A percentile compares a stretch with the other conserved stretches of the same genome.
These are phyloP conservation scores for Pogonocichla stellata DNA, from an alignment of 2,113 vertebrate genomes.

Conservation along the genomic window DNA sequence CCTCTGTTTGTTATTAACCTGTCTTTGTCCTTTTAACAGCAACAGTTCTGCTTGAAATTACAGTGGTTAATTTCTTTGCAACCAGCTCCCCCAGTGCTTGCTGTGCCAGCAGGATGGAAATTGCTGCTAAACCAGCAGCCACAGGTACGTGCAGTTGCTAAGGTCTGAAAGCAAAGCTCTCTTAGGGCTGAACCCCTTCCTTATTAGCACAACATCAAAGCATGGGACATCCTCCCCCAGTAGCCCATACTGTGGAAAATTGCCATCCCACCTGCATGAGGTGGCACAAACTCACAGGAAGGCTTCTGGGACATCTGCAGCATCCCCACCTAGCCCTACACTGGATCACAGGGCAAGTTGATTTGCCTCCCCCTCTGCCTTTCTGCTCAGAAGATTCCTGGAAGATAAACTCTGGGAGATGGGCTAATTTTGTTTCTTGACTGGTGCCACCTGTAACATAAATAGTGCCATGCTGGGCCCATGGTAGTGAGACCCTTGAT, in stretches of 20 bases:
- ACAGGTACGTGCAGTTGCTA: not conserved
- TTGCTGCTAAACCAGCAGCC: not conserved
- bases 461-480: not conserved
- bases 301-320: not conserved
- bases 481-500: rapidly evolving
- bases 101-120: not conserved
- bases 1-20: not conserved
- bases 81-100: not conserved
- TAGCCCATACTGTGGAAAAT: not conserved
- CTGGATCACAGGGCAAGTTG: rapidly evolving
- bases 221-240: not conserved
- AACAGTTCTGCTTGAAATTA: not conserved
- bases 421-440: not conserved
- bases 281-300: not conserved
- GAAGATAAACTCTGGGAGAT: not conserved
- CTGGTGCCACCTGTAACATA: not conserved
- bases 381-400: not conserved
- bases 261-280: rapidly evolving
- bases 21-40: not conserved
- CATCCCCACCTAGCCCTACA: not conserved
- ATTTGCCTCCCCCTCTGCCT: not conserved
- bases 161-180: not conserved
- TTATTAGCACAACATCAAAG: not conserved
- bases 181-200: not conserved
- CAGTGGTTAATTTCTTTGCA: not conserved